phyloP scores from a whole-genome alignment of 30 jellyfish, hydroid and myxozoan genomes.

The Haliclystus octoradiatus region DNA sequence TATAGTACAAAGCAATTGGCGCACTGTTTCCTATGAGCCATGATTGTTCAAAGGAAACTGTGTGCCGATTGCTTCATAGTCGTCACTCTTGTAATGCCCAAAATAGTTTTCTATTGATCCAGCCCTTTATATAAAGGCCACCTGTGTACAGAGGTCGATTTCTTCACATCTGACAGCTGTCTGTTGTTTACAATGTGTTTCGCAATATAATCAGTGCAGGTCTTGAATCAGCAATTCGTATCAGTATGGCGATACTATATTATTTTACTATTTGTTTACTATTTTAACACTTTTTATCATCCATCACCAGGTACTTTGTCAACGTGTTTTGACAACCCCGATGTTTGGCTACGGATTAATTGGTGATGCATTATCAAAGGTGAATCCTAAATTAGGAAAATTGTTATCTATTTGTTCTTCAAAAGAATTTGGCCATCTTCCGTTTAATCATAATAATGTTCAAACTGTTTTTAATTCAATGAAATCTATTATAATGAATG shows the following conservation, averaged over 20 bases:
- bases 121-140: no score
- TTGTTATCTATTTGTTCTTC: slow-evolving; percentile 33
- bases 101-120: no score
- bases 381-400: slow-evolving; percentile 8
- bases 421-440: slow-evolving; percentile 40
- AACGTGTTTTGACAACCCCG: slow-evolving; percentile 31
- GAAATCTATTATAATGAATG: neutral
- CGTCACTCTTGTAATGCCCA: no score
- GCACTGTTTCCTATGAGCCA: no score
- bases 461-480: neutral
- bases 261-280: no score
- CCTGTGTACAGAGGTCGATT: no score
- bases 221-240: neutral
- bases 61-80: no score
- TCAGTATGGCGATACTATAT: no score
- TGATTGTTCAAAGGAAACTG: no score
- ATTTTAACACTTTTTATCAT: no score
- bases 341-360: slow-evolving; percentile 36
- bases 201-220: neutral
- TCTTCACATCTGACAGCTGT: no score
- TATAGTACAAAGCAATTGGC: no score
- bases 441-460: slow-evolving; percentile 18
- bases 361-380: slow-evolving; percentile 24
- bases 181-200: neutral
- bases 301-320: slow-evolving; percentile 48